Percentiles rank a stretch among this genome's conserved stretches.
These are phyloP conservation scores for Apoda limacodes DNA, from an alignment of 2,888 invertebrate species.

Conservation along the genomic window DNA sequence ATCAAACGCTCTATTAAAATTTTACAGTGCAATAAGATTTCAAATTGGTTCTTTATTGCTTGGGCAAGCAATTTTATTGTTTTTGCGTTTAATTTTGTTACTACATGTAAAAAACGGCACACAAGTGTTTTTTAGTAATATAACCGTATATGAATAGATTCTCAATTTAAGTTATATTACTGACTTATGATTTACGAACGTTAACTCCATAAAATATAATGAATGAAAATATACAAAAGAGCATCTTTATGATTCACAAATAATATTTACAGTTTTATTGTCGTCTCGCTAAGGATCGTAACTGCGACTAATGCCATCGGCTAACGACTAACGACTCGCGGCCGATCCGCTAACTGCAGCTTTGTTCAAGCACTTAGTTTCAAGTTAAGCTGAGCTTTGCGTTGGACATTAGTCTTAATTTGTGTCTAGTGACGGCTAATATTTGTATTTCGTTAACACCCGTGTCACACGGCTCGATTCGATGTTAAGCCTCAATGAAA, in stretches of 20 bases:
- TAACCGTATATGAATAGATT: no score
- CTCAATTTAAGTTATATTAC: no score
- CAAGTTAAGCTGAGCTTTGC: conserved; percentile 59
- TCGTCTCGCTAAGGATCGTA: not conserved
- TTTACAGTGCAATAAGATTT: not conserved
- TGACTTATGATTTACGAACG: no score
- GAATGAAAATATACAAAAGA: no score
- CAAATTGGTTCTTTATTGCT: not conserved
- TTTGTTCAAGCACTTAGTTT: conserved; percentile 65
- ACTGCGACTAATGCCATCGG: conserved; percentile 24
- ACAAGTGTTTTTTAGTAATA: no score
- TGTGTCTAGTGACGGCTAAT: conserved; percentile 57
- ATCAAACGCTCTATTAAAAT: conserved; percentile 35
- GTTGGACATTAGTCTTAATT: conserved; percentile 64
- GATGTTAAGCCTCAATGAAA: conserved; percentile 12
- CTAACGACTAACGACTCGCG: conserved; percentile 1
- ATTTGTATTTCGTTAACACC: conserved; percentile 65
- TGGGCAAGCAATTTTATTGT: no score
- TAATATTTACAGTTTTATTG: not conserved
- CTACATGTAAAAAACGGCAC: no score
- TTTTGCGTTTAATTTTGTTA: no score
- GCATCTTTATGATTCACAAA: conserved; percentile 1
- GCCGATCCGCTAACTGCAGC: conserved; percentile 42
- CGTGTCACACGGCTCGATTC: conserved; percentile 30
- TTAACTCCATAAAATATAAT: no score